Base-by-base conservation (phyloP, 1,140 invertebrate genomes). In the Hycleus cichorii region DNA sequence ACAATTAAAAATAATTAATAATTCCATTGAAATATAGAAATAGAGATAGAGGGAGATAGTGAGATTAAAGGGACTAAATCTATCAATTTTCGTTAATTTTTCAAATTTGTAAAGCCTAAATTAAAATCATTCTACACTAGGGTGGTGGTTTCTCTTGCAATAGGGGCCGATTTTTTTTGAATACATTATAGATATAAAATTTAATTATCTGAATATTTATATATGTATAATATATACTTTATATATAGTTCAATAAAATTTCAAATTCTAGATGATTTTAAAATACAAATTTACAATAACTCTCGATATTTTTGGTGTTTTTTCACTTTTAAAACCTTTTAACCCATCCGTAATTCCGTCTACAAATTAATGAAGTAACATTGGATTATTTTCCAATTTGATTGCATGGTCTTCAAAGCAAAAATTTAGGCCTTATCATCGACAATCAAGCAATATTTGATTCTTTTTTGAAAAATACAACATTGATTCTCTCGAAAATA, bases 121-220 rank as follows among this genome's bases (percentile, higher is more conserved):
- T 8, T 27, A 5, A 25, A 47, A 11, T 1, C 4, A 49, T 50
- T 57, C 65, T 67, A 67, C 65, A 67, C 64, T 67, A 67, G 32
- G 32, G 32, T 32, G 7, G 32, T 32, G 7, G 32, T 32, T 32
- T 32, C 32, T 32, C 7, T 32, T 7, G 4, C 1, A 32, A 32
- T 32, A 5, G 32, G 18, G 18, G 18, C 18, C 18, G 18, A 18
- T 18, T 18, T 32, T 5, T 32, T 65, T 62, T 67, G 56, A 67
- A 67, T 67, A 67, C 64, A 65, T 57, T 67, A 49, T 51, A 67
- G 65, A 67, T 67, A 67, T 67, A 67, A 65, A 67, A 67, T 67
- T 67, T 65, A 65, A 64, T 62, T 8, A 42, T 42, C 40, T 42
- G 9, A n/a, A 42, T 42, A 10, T 42, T 8, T 67, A 67, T 67